Evolutionary conservation across 2,888 invertebrate species (phyloP), one percentile per base, ranked within the genome.

Genomic region (Monochamus alternatus): DNA sequence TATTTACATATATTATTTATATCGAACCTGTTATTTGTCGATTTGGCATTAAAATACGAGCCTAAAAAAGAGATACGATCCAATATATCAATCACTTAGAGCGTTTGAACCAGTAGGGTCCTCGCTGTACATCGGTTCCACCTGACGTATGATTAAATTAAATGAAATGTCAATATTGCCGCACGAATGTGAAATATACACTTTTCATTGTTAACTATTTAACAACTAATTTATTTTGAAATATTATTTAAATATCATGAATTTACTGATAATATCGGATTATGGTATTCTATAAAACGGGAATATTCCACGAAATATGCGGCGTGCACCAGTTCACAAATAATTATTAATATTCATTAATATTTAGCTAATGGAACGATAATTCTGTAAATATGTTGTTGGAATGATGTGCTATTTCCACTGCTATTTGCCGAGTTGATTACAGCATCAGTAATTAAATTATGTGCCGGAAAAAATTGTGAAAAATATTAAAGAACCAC

Each of bases 151-250:
- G 8, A 47, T 47, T 47, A 47, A 43, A 43, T 43, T 38, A 62
- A 38, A 62, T 62, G n/a, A 43, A 62, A n/a, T 43, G 43, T 62
- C 62, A 62, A 62, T 62, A 62, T 62, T 62, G 31, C n/a, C 31
- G 12, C 5, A 62, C 14, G 38, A 62, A 43, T 62, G 62, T 38
- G 32, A 62, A 59, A 62, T 32, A 32, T 10, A 43, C n/a, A 43
- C 62, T 62, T 43, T 62, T 62, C 31, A 62, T 62, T 43, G 32
- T 62, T 62, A 60, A 60, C 60, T 31, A 12, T 62, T 43, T 59
- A 30, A 62, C 22, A 32, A 62, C 43, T 43, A 38, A 62, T 62
- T 62, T 43, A 38, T 62, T 62, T 47, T 64, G 43, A 44, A 9
- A 63, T 63, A 32, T 44, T n/a, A 22, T 55, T 55, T 44, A 63